phyloP scores from a whole-genome alignment of 2,113 vertebrate genomes.

The Lepus americanus region DNA sequence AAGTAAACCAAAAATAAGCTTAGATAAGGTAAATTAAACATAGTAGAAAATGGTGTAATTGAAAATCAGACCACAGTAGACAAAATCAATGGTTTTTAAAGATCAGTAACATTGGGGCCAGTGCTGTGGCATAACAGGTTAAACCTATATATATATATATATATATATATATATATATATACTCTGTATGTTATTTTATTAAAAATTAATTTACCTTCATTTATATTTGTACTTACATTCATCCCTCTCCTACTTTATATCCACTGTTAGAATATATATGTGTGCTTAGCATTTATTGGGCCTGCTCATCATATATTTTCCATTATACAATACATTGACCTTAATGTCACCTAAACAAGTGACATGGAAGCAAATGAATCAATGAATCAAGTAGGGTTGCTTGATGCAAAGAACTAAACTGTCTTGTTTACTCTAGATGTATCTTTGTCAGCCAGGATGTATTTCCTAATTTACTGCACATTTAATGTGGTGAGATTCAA shows the following conservation, averaged over 20 bases:
- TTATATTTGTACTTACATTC: neutral
- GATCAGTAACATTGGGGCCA: neutral
- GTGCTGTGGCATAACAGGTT: too few relatives aligned
- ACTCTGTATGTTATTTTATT: too few relatives aligned
- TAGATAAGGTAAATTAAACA: neutral
- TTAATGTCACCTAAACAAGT: neutral
- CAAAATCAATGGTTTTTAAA: neutral
- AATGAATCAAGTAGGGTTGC: neutral
- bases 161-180: too few relatives aligned
- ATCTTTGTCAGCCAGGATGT: neutral
- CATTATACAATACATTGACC: neutral
- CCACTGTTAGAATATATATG: neutral
- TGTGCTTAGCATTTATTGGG: neutral
- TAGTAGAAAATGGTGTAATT: neutral
- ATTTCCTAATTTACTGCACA: constrained; percentile 10
- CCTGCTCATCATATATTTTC: neutral
- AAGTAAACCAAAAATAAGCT: neutral
- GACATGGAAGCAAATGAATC: neutral
- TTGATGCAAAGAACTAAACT: neutral
- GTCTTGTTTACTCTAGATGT: constrained; percentile 11
- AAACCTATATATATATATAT: neutral
- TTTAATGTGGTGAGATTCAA: constrained; percentile 35
- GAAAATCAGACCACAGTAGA: neutral
- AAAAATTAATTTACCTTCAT: neutral
- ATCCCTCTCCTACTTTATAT: neutral